Evolutionary conservation across 2,888 invertebrate species (phyloP).

Genomic region (Melanargia galathea): DNA sequence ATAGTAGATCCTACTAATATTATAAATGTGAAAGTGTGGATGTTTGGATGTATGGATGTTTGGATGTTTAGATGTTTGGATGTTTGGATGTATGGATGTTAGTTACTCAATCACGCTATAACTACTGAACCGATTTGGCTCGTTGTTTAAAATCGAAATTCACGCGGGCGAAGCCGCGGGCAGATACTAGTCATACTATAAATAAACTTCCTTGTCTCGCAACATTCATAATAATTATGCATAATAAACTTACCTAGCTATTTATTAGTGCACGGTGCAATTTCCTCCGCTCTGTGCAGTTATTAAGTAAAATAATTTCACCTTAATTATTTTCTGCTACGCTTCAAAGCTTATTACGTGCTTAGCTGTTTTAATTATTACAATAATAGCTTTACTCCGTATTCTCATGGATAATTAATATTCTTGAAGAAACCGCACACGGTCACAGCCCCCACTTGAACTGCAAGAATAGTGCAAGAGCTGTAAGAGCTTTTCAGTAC

Average conservation of each 20-base stretch:
- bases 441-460: background rate
- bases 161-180: too few species aligned
- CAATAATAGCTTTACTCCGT: conserved; percentile 24
- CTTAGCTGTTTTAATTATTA: conserved; percentile 28
- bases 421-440: background rate
- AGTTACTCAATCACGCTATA: too few species aligned
- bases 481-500: background rate
- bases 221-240: conserved; percentile 16
- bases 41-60: too few species aligned
- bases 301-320: conserved; percentile 40
- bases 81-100: too few species aligned
- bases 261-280: conserved; percentile 40
- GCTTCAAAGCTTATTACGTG: conserved; percentile 32
- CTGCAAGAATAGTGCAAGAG: background rate
- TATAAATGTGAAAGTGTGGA: too few species aligned
- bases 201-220: conserved; percentile 10
- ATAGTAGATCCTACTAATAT: too few species aligned
- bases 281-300: conserved; percentile 36
- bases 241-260: conserved; percentile 36
- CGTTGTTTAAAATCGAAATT: too few species aligned
- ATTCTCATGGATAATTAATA: conserved; percentile 14
- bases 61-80: too few species aligned
- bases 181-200: background rate
- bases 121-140: too few species aligned
- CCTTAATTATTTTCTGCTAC: conserved; percentile 40